phyloP scores from a whole-genome alignment of 2,888 invertebrate genomes.

The Digitonthophagus gazella region DNA sequence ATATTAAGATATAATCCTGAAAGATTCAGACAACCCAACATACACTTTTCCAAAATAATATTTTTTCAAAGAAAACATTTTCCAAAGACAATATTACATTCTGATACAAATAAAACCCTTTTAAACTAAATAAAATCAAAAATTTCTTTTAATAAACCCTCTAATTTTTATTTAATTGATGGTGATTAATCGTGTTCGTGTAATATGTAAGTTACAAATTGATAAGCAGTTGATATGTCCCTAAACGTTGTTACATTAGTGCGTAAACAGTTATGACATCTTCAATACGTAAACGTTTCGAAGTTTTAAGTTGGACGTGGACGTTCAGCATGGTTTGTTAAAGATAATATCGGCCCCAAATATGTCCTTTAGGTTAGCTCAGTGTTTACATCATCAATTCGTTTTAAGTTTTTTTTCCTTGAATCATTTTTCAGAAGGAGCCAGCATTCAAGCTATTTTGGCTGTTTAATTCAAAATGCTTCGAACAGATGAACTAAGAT shows the following conservation, averaged over 20 bases:
- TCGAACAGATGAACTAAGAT: conserved; percentile 5
- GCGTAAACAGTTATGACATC: conserved; percentile 10
- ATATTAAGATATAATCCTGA: too few relatives aligned
- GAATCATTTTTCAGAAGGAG: background rate
- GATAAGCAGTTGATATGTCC: conserved; percentile 12
- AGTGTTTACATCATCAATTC: background rate
- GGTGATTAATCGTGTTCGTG: background rate
- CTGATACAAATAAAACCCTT: too few relatives aligned
- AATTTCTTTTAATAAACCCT: too few relatives aligned
- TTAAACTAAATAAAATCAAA: background rate
- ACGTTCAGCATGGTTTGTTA: background rate
- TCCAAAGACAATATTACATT: too few relatives aligned
- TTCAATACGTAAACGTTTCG: conserved; percentile 7
- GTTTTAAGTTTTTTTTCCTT: background rate
- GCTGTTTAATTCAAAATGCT: conserved; percentile 7
- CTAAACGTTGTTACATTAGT: conserved; percentile 2
- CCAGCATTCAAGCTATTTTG: background rate
- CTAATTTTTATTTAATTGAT: conserved; percentile 3
- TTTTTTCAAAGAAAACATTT: too few relatives aligned
- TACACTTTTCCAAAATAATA: too few relatives aligned
- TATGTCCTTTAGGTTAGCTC: conserved; percentile 19
- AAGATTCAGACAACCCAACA: too few relatives aligned
- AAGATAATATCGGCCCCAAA: background rate
- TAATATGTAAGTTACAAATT: background rate
- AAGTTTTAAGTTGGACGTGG: background rate